A percentile compares a stretch with the other conserved stretches of the same genome.
phyloP scores from a whole-genome alignment of 2,113 vertebrate genomes.

The Ranitomeya imitator region DNA sequence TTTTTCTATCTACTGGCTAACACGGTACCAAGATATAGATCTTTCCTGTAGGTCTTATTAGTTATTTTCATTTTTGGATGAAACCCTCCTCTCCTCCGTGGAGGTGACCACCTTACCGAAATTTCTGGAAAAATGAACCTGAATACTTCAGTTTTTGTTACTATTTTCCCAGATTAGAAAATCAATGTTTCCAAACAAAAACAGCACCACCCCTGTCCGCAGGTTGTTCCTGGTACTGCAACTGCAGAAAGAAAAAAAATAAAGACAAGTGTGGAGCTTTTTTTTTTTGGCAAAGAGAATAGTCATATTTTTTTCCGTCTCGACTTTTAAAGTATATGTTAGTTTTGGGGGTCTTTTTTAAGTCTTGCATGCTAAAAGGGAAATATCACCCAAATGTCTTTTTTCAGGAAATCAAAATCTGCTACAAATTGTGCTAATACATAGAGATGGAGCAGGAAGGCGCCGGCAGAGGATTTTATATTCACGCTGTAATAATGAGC shows the following conservation, averaged over 20 bases:
- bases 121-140: too few species aligned
- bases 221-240: background rate
- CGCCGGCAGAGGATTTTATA: background rate
- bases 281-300: background rate
- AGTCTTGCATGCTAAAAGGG: background rate
- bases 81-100: too few species aligned
- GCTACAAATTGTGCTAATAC: background rate
- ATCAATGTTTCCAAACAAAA: background rate
- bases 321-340: background rate
- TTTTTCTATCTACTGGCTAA: too few species aligned
- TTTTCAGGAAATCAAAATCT: background rate
- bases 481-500: conserved; percentile 16
- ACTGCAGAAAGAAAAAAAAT: too few species aligned
- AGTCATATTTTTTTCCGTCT: background rate
- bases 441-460: background rate
- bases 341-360: background rate
- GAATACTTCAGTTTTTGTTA: too few species aligned
- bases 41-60: background rate
- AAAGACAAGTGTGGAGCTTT: too few species aligned
- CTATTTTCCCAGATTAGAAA: background rate
- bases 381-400: background rate
- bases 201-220: background rate
- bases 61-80: too few species aligned
- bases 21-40: too few species aligned
- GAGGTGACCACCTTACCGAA: too few species aligned